These are phyloP conservation scores for Strongylocentrotus purpuratus DNA, from an alignment of 35 echinoderm and acorn worm genomes.

Conservation along the genomic window DNA sequence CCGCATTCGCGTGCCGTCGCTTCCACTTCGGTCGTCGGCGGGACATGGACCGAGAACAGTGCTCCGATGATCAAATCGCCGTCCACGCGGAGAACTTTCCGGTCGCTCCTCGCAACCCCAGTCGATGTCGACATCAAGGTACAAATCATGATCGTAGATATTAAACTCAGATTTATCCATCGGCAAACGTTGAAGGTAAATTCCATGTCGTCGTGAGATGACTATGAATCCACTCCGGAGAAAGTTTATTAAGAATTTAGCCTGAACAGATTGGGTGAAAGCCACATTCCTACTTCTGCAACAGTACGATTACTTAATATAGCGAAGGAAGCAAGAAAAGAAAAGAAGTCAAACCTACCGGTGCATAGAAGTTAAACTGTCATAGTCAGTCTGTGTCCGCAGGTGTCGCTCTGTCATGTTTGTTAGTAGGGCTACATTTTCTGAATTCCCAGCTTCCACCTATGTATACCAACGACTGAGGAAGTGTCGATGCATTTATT, in stretches of 20 bases:
- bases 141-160: not conserved
- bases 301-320: not conserved
- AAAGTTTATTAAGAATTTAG: not conserved
- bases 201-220: not conserved
- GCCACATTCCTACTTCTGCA: not conserved
- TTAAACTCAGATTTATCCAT: not conserved
- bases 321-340: not conserved
- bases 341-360: not conserved
- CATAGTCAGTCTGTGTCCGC: not conserved
- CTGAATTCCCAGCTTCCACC: no score
- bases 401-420: not conserved
- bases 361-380: not conserved
- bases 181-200: not conserved
- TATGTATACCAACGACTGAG: no score
- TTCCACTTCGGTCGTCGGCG: conserved; percentile 55
- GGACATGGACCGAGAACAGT: conserved; percentile 91
- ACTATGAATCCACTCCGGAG: not conserved
- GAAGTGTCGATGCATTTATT: no score
- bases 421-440: not conserved
- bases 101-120: not conserved
- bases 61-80: conserved; percentile 92
- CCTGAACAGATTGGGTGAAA: not conserved
- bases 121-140: conserved; percentile 1
- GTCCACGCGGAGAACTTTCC: conserved; percentile 86
- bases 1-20: conserved; percentile 78